Evolutionary conservation across 2,113 vertebrate genomes (phyloP).

Genomic region (Thermophis baileyi): DNA sequence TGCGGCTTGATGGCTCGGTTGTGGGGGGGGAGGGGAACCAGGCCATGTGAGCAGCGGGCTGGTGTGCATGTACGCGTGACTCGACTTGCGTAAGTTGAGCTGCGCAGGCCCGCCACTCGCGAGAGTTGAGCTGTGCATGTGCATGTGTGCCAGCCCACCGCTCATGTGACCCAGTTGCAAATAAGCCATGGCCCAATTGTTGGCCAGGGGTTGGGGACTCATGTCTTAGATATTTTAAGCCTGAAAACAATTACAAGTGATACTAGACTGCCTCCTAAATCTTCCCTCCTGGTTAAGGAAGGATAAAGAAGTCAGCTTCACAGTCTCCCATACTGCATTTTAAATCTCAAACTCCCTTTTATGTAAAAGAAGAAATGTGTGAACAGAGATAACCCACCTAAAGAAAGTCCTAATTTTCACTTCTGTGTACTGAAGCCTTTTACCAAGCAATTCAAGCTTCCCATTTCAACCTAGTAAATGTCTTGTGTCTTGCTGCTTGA

Average conservation of each 20-base stretch:
- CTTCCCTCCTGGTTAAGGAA: neutral
- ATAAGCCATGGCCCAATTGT: no score
- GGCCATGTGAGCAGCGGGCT: no score
- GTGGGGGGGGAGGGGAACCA: no score
- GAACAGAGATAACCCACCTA: neutral
- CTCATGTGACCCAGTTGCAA: no score
- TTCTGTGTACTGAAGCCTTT: neutral
- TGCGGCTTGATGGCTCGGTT: no score
- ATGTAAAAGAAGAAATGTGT: neutral
- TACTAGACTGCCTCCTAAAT: neutral
- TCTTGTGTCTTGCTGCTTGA: neutral
- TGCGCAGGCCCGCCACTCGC: no score
- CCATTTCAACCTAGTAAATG: neutral
- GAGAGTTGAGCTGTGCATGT: no score
- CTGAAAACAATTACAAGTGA: neutral
- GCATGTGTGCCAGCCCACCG: no score
- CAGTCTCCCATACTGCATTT: neutral
- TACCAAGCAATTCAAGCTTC: neutral
- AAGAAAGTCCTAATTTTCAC: neutral
- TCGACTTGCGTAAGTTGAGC: no score
- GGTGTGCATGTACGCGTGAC: no score
- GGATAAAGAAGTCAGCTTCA: neutral
- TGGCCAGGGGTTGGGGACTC: no score
- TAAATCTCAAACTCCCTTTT: neutral
- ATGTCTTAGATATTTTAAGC: neutral